These are phyloP conservation scores for Eospalax fontanierii DNA, from an alignment of 2,797 vertebrate species.

Conservation along the genomic window DNA sequence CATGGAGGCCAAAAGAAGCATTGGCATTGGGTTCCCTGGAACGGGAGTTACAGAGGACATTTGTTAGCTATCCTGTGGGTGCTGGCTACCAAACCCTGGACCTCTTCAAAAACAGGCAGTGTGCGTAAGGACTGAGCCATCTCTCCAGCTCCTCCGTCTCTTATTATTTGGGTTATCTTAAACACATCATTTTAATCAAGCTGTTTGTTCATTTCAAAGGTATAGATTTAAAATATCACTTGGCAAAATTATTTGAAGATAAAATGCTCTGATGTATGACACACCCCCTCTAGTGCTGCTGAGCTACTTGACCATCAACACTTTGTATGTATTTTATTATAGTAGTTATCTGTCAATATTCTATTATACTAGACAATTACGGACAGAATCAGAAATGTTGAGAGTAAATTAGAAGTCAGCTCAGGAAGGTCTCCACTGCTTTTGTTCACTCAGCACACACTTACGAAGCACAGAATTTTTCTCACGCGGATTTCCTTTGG, in stretches of 20 bases:
- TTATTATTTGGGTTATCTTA: not conserved
- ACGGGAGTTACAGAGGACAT: too few species aligned
- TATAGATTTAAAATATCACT: not conserved
- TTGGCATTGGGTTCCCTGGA: too few species aligned
- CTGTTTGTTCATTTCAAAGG: conserved; percentile 46
- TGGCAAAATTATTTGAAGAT: not conserved
- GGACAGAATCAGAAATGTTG: conserved; percentile 9
- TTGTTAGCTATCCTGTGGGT: too few species aligned
- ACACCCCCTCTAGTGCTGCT: not conserved
- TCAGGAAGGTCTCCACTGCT: not conserved
- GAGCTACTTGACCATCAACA: not conserved
- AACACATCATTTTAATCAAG: not conserved
- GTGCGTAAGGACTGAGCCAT: too few species aligned
- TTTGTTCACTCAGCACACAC: not conserved
- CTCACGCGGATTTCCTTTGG: conserved; percentile 24
- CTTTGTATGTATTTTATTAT: not conserved
- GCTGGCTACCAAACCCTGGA: too few species aligned
- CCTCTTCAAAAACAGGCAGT: too few species aligned
- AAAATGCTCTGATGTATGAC: not conserved
- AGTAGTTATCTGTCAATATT: conserved; percentile 11
- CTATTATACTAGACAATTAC: not conserved
- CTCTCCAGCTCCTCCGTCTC: not conserved
- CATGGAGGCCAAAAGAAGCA: too few species aligned
- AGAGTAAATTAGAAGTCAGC: not conserved
- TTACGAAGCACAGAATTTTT: conserved; percentile 39